These are phyloP conservation scores for Mylabris sibirica DNA, from an alignment of 2,888 invertebrate species.

Conservation along the genomic window DNA sequence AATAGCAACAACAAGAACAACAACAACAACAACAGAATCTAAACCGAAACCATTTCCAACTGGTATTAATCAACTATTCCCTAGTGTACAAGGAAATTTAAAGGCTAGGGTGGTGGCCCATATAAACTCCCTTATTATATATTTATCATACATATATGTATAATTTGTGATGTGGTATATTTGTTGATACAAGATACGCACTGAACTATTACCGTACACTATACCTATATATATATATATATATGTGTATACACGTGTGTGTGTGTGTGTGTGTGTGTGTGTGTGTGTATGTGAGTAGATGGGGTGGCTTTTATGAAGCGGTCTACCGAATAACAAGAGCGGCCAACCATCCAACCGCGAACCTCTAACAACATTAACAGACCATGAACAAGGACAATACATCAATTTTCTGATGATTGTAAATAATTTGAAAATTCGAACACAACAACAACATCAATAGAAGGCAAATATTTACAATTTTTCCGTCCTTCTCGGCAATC, in stretches of 20 bases:
- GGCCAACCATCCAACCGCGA: conserved; percentile 10
- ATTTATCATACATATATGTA: conserved; percentile 38
- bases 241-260: too few species aligned
- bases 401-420: conserved; percentile 5
- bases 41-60: conserved; percentile 47
- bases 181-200: conserved; percentile 3
- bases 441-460: background rate
- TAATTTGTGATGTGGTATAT: background rate
- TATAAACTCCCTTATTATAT: conserved; percentile 44
- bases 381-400: conserved; percentile 9
- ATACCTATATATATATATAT: background rate
- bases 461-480: too few species aligned
- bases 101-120: conserved; percentile 28
- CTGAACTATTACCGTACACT: background rate
- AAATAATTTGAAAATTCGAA: background rate
- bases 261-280: background rate
- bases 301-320: conserved; percentile 10
- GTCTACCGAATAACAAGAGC: conserved; percentile 10
- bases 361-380: conserved; percentile 9
- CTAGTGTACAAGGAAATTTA: conserved; percentile 31
- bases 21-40: conserved; percentile 38
- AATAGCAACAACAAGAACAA: too few species aligned
- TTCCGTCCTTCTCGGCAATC: too few species aligned
- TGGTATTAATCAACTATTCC: conserved; percentile 56
- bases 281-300: background rate